Evolutionary conservation across 2,888 invertebrate species (phyloP), one percentile per base, ranked within the genome.

Genomic region (Eilema depressum): DNA sequence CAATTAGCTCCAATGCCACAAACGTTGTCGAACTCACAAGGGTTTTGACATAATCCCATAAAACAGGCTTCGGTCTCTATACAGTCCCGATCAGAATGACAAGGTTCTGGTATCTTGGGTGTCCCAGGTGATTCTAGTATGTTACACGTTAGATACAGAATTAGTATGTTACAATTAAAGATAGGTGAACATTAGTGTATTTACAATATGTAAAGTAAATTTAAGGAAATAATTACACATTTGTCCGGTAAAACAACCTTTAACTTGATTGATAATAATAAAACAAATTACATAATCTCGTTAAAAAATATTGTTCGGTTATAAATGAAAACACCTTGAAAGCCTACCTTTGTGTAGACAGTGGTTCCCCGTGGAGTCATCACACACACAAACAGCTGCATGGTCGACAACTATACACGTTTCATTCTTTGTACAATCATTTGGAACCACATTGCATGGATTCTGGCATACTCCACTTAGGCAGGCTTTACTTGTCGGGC

Each of bases 41-140:
- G 98, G 93, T 98, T 97, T 92, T 97, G 97, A 94, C 98, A 98
- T 85, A 96, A 93, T 86, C 97, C 97, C 96, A 97, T 97, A 93
- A 97, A 97, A 94, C 98, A 98, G 88, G 97, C 97, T 95, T 98
- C 97, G 82, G 96, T 97, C 89, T 97, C 97, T 94, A 97, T 97
- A 95, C 98, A 98, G 94, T 98, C 97, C 89, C 96, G 97, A 94
- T 98, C 97, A 90, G 97, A 97, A 93, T 97, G 96, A 96, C 98
- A 98, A 88, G 97, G 97, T 93, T 97, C 97, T 85, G 97, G 97
- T 90, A 96, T 96, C 93, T 97, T 97, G 86, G 96, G 96, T 90
- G 96, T 96, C 91, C 96, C 97, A 86, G 96, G 96, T 89, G 97
- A 96, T 96, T 97, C 97, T 97, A 96, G 86, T 92, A 86, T 91